Conservation (phyloP, 2,797 vertebrate genomes). For the Eupleurogrammus muticus region DNA sequence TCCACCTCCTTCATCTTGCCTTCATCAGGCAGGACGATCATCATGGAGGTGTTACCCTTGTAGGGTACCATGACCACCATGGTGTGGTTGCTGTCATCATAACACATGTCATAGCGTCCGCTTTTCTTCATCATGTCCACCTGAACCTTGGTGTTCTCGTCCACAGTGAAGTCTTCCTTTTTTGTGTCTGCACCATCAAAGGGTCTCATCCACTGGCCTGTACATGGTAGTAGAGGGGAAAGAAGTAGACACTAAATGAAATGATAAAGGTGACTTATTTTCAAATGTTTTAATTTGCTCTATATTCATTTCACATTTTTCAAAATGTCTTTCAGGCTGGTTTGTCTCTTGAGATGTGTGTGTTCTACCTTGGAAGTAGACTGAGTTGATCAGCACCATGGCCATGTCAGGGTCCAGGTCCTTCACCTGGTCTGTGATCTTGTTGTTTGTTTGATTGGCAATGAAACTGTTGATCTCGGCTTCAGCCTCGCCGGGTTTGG, state of each 20-base stretch:
- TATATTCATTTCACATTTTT: no score
- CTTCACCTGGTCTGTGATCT: constrained; percentile 88
- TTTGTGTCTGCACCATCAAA: constrained; percentile 85
- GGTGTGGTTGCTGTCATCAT: constrained; percentile 83
- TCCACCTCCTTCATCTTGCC: constrained; percentile 88
- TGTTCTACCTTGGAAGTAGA: constrained; percentile 90
- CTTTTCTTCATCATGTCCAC: constrained; percentile 92
- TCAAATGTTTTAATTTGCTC: no score
- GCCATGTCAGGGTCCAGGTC: constrained; percentile 81
- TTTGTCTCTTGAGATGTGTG: neutral
- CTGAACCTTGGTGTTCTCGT: constrained; percentile 79
- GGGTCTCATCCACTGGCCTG: constrained; percentile 89
- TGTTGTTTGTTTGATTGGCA: constrained; percentile 87
- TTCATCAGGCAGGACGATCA: constrained; percentile 88
- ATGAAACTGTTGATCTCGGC: constrained; percentile 87
- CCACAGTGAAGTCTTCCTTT: constrained; percentile 84
- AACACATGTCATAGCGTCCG: constrained; percentile 83
- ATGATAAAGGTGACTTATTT: no score
- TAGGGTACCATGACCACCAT: constrained; percentile 89
- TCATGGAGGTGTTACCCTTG: constrained; percentile 86
- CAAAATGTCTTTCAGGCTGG: no score
- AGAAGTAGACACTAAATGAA: neutral
- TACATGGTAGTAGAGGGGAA: accelerated
- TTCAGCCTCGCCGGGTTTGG: constrained; percentile 70
- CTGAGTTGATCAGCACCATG: constrained; percentile 90